Base-by-base conservation (phyloP, 2,888 invertebrate genomes). In the Tipula unca region DNA sequence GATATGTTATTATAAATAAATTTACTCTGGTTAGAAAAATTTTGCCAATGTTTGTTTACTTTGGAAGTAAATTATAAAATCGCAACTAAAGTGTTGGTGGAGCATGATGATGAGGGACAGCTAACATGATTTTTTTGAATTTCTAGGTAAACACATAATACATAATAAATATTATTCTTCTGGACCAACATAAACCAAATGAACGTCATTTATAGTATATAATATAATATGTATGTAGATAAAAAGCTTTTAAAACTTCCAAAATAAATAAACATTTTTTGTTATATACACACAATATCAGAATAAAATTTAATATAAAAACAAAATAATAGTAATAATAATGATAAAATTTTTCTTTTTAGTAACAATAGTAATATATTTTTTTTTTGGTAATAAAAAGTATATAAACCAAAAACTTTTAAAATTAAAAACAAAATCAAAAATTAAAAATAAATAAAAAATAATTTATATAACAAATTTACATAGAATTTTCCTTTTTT, bases 341-440 rank as follows among this genome's bases (percentile, higher is more conserved):
- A 69, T 69, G 69, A 69, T 69, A 69, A 69, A 48, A 69, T 69
- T 69, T 69, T 69, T 69, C 69, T 69, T 69, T 69, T 69, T 69
- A 69, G 69, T 69, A 69, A 69, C 69, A 69, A 69, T 69, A 69
- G 69, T 69, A 69, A 69, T 69, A 69, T 69, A 69, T 69, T 25
- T 69, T 69, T n/a, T n/a, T n/a, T 69, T 69, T 69, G 69, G 69
- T 69, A 69, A 69, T 69, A 69, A 69, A 69, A 69, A 69, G 69
- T 69, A 69, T 69, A 69, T 69, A 69, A 25, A 69, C 20, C 69
- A 69, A 69, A 48, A 69, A 69, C 69, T 69, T 69, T 69, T 25
- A 69, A 69, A 69, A 69, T 69, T 69, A 69, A 69, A 69, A 69
- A 69, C 2, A 69, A 25, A 69, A 69, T 69, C 69, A 69, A 69